A percentile compares a stretch with the other conserved stretches of the same genome.
These are phyloP conservation scores for Eulemur rubriventer DNA, from an alignment of 2,797 vertebrate genomes.

Conservation along the genomic window DNA sequence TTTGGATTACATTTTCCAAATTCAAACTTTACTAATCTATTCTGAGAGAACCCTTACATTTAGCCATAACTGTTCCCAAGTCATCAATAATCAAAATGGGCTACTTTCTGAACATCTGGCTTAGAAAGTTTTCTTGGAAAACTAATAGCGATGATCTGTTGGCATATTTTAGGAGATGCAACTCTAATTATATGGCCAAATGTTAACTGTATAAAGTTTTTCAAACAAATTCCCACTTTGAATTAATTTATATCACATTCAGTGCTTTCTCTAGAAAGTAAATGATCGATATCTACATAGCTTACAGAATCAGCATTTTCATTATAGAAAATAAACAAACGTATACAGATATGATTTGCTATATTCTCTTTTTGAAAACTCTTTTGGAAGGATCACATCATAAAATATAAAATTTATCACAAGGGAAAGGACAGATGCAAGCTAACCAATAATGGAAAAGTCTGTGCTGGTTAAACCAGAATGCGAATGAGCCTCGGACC, in stretches of 20 bases:
- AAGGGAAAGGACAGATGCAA: neutral
- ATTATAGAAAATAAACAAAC: neutral
- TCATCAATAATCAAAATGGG: neutral
- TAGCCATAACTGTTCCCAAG: neutral
- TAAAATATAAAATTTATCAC: neutral
- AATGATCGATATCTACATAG: neutral
- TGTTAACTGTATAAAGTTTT: conserved; percentile 4
- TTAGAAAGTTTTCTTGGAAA: neutral
- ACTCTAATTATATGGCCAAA: neutral
- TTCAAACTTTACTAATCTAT: neutral
- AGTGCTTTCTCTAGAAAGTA: neutral
- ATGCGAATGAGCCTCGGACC: neutral
- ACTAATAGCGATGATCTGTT: neutral
- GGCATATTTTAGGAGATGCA: neutral
- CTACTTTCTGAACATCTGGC: neutral
- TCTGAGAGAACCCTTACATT: neutral
- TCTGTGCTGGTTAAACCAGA: neutral
- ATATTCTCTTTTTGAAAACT: neutral
- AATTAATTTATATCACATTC: neutral
- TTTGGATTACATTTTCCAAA: neutral
- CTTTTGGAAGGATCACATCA: neutral
- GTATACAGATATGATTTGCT: neutral
- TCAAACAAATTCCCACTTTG: neutral
- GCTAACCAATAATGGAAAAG: neutral
- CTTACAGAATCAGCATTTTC: neutral